phyloP scores from a whole-genome alignment of 2,113 vertebrate species.

The Silurus glanis region DNA sequence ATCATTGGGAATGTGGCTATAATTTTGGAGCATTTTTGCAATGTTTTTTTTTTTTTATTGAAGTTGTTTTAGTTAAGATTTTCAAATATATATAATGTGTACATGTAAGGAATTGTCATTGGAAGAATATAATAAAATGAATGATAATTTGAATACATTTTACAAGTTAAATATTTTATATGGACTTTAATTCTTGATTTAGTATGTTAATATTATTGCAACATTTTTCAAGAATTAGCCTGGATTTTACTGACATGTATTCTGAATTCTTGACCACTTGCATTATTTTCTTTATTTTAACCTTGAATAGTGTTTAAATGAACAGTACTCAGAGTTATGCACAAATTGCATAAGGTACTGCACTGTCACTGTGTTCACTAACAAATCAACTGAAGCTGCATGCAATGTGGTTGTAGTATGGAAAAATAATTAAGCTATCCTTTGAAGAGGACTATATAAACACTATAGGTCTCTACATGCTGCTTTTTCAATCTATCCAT shows the following conservation, averaged over 20 bases:
- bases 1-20: slow-evolving; percentile 46
- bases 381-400: slow-evolving; percentile 49
- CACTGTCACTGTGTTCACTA: neutral
- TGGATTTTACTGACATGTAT: neutral
- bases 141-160: neutral
- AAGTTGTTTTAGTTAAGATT: slow-evolving; percentile 3
- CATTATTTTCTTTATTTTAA: neutral
- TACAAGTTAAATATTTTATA: neutral
- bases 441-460: slow-evolving; percentile 70
- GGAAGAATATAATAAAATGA: neutral
- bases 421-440: slow-evolving; percentile 68
- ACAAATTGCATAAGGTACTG: neutral
- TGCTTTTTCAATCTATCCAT: slow-evolving; percentile 67
- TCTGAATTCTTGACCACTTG: neutral
- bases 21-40: slow-evolving; percentile 20
- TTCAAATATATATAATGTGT: neutral
- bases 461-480: slow-evolving; percentile 66
- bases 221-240: neutral
- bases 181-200: neutral
- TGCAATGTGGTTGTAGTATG: slow-evolving; percentile 61
- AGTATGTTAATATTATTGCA: too few species aligned
- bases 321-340: neutral
- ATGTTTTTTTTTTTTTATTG: slow-evolving; percentile 11
- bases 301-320: neutral
- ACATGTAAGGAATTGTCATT: too few species aligned